phyloP scores from a whole-genome alignment of 2,797 vertebrate species.

The Notoglanidium macrostoma region DNA sequence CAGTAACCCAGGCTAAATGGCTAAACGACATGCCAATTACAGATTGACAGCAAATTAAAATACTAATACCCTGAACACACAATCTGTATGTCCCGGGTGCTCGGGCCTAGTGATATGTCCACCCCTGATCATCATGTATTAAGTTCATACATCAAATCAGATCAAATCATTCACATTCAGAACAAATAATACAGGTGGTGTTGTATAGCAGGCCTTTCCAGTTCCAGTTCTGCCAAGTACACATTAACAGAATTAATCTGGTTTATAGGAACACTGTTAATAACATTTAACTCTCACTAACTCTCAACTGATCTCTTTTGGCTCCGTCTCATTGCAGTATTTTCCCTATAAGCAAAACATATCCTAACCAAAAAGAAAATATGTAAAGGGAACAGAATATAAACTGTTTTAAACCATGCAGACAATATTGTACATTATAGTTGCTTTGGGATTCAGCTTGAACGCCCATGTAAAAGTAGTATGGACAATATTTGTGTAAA shows the following conservation, averaged over 20 bases:
- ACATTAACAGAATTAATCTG: not conserved
- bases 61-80: not conserved
- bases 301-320: conserved; percentile 56
- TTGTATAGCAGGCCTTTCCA: not conserved
- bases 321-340: conserved; percentile 64
- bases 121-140: not conserved
- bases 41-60: not conserved
- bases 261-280: not conserved
- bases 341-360: conserved; percentile 39
- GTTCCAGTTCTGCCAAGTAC: not conserved
- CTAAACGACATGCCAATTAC: not conserved
- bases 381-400: not conserved
- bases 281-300: not conserved
- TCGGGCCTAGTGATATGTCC: not conserved
- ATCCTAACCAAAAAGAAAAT: conserved; percentile 14
- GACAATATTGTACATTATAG: conserved; percentile 38
- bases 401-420: conserved; percentile 7
- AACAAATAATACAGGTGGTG: not conserved
- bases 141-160: not conserved
- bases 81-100: not conserved
- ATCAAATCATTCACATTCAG: not conserved
- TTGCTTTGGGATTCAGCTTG: conserved; percentile 41
- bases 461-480: not conserved
- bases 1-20: not conserved
- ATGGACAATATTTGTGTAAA: not conserved